Conservation (phyloP, 1,140 invertebrate species). For the Drosophila pandora region DNA sequence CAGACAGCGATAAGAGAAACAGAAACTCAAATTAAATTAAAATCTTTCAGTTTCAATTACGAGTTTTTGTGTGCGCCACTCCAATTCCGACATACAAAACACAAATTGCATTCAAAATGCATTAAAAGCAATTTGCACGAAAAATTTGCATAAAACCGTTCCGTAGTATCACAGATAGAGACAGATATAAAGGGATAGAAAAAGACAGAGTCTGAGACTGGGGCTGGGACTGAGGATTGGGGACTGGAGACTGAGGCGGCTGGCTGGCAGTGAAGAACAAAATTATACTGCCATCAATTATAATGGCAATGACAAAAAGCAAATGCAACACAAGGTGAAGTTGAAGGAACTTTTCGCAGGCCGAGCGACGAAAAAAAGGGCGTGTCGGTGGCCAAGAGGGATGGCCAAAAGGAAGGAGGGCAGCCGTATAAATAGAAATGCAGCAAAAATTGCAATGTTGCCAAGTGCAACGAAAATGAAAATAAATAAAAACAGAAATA, state of each 20-base stretch:
- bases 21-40: conserved; percentile 82
- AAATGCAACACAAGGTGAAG: conserved; percentile 73
- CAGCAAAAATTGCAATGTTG: conserved; percentile 5
- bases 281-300: conserved; percentile 81
- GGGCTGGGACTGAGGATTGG: too few relatives aligned
- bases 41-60: conserved; percentile 82
- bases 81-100: conserved; percentile 80
- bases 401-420: neutral
- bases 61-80: conserved; percentile 77
- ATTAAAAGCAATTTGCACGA: conserved; percentile 82
- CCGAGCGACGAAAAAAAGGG: conserved; percentile 1
- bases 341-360: conserved; percentile 49
- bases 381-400: conserved; percentile 7
- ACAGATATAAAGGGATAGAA: conserved; percentile 3
- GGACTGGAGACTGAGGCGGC: neutral
- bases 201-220: neutral
- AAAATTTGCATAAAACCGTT: conserved; percentile 76
- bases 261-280: conserved; percentile 36
- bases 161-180: conserved; percentile 15
- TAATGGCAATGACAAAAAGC: conserved; percentile 81
- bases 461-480: neutral
- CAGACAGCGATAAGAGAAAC: conserved; percentile 72
- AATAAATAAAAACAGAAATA: conserved; percentile 29
- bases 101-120: conserved; percentile 82
- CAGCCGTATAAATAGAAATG: neutral